Percentiles rank a stretch among this genome's conserved stretches.
Evolutionary conservation across 1,140 invertebrate species (phyloP).

Genomic region (Drosophila sechellia): DNA sequence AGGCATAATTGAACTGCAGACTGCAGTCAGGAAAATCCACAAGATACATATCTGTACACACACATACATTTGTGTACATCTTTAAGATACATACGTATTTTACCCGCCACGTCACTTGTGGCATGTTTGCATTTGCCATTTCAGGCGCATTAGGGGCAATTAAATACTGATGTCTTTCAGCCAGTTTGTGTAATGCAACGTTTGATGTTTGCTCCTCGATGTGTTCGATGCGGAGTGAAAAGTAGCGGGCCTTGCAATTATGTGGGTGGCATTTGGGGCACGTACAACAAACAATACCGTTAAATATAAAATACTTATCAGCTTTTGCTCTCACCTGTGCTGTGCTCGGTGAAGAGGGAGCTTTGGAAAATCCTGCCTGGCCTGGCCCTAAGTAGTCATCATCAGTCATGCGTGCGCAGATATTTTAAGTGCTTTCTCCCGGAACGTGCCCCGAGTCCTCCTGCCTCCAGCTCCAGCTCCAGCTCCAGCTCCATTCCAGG

Average conservation of each 20-base stretch:
- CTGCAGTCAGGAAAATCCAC: constrained; percentile 14
- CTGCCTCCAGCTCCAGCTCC: neutral
- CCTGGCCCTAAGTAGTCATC: constrained; percentile 50
- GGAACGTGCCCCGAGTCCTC: constrained; percentile 53
- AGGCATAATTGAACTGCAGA: constrained; percentile 30
- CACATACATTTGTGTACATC: neutral
- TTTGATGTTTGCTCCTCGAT: constrained; percentile 51
- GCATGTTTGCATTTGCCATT: constrained; percentile 61
- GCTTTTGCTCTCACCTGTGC: constrained; percentile 24
- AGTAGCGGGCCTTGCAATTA: constrained; percentile 43
- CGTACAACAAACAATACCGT: constrained; percentile 59
- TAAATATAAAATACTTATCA: constrained; percentile 59
- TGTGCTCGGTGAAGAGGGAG: neutral
- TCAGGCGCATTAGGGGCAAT: constrained; percentile 48
- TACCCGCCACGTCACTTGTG: constrained; percentile 18
- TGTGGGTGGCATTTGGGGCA: constrained; percentile 63
- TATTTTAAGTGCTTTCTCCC: constrained; percentile 79
- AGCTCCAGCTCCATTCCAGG: neutral
- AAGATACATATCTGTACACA: neutral
- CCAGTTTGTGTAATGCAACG: constrained; percentile 42
- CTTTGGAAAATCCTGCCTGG: constrained; percentile 26
- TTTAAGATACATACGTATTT: constrained; percentile 12
- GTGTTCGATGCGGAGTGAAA: constrained; percentile 46
- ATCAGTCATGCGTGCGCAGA: constrained; percentile 80
- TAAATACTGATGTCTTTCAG: constrained; percentile 52